These are phyloP conservation scores for Hassar affinis DNA, from an alignment of 2,113 vertebrate genomes.

Conservation along the genomic window DNA sequence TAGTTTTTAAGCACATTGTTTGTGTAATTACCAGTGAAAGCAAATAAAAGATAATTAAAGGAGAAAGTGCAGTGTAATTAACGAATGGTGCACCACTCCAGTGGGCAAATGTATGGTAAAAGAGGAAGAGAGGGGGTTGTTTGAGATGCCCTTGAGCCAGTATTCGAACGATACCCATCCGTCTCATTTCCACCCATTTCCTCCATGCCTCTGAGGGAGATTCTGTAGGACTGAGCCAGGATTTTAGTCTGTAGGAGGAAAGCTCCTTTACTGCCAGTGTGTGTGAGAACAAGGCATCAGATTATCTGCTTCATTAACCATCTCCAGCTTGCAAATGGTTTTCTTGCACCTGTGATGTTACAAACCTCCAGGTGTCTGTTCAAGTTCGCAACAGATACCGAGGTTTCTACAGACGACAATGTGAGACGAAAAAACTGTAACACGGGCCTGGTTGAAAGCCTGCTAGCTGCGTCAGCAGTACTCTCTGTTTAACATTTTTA, in stretches of 20 bases:
- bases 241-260: constrained; percentile 9
- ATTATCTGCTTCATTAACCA: constrained; percentile 11
- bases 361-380: background rate
- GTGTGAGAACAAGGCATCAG: constrained; percentile 10
- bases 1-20: too few relatives aligned
- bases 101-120: constrained; percentile 20
- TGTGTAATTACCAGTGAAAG: background rate
- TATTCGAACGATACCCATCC: constrained; percentile 15
- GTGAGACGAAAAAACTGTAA: background rate
- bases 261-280: constrained; percentile 12
- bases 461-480: background rate
- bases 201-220: constrained; percentile 1
- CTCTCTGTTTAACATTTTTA: background rate
- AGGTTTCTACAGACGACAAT: background rate
- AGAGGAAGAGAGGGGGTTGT: constrained; percentile 6
- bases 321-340: background rate
- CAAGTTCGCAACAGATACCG: background rate
- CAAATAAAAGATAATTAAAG: background rate
- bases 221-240: constrained; percentile 12
- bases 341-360: constrained; percentile 5
- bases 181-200: constrained; percentile 24
- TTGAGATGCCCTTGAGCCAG: constrained; percentile 32
- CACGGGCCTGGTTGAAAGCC: background rate
- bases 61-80: constrained; percentile 20
- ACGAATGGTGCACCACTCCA: background rate